A percentile compares a stretch with the other conserved stretches of the same genome.
Conservation (phyloP, 2,113 vertebrate genomes). For the Chaetodon auriga region DNA sequence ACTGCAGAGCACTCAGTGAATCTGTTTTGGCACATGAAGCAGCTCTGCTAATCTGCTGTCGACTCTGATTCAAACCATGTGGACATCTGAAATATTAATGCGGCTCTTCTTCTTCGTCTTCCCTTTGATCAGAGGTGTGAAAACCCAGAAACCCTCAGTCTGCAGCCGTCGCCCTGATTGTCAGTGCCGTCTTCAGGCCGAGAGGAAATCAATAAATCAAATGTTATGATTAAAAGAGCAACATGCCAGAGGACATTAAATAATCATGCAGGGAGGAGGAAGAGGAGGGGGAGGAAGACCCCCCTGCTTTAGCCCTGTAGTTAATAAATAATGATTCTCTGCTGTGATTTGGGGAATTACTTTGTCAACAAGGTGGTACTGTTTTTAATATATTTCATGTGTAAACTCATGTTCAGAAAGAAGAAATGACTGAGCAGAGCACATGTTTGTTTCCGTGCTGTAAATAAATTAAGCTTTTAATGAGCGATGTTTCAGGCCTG, state of each 20-base stretch:
- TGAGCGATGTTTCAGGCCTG: background rate
- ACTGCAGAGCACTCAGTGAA: background rate
- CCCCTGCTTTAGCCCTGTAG: background rate
- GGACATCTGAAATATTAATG: conserved; percentile 52
- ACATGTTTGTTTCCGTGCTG: background rate
- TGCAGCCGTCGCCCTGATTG: conserved; percentile 11
- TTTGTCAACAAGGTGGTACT: background rate
- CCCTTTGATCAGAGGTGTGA: conserved; percentile 64
- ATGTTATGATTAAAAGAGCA: conserved; percentile 79
- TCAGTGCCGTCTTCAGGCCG: conserved; percentile 5
- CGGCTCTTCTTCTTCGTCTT: background rate
- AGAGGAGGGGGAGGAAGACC: conserved; percentile 25
- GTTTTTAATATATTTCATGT: background rate
- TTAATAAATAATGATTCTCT: conserved; percentile 53
- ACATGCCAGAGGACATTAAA: conserved; percentile 74
- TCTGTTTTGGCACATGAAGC: conserved; percentile 7
- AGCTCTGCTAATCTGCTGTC: conserved; percentile 23
- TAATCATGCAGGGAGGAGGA: conserved; percentile 68
- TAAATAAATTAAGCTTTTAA: background rate
- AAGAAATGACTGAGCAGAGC: background rate
- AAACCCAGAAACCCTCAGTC: conserved; percentile 20
- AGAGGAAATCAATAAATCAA: conserved; percentile 85
- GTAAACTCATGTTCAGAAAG: background rate
- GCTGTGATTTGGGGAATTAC: conserved; percentile 14
- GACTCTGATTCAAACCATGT: background rate